A percentile compares a stretch with the other conserved stretches of the same genome.
phyloP scores from a whole-genome alignment of 2,888 invertebrate species.

The Dyspetes luteomarginatus region DNA sequence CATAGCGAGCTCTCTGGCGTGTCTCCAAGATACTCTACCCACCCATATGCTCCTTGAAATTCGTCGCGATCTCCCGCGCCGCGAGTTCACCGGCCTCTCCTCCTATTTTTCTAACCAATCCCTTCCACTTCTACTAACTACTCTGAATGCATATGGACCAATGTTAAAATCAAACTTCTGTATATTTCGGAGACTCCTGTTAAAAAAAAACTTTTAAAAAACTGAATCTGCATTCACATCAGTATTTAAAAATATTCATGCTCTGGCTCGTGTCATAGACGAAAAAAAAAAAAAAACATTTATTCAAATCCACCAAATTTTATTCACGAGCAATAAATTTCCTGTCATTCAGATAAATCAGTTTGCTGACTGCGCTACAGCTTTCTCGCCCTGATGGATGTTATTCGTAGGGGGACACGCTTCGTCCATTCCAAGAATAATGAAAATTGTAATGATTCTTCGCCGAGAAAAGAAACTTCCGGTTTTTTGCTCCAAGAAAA shows the following conservation, averaged over 20 bases:
- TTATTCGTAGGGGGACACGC: background rate
- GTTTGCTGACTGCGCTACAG: background rate
- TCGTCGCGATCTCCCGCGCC: conserved; percentile 10
- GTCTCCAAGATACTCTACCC: conserved; percentile 30
- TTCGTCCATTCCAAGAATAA: background rate
- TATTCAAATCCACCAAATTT: background rate
- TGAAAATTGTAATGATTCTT: background rate
- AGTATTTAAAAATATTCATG: background rate
- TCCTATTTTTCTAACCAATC: background rate
- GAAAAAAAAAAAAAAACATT: background rate
- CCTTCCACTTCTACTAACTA: background rate
- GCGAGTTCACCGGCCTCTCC: conserved; percentile 8
- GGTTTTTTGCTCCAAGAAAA: background rate
- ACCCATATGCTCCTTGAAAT: conserved; percentile 20
- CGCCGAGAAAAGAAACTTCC: background rate
- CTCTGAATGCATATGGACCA: background rate
- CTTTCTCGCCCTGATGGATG: background rate
- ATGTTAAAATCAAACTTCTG: background rate
- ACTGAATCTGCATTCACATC: background rate
- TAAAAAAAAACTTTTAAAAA: background rate
- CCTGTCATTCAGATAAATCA: background rate
- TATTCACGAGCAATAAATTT: background rate
- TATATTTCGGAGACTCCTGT: background rate
- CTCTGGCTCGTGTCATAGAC: background rate
- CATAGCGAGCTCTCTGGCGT: conserved; percentile 45